A percentile compares a stretch with the other conserved stretches of the same genome.
Evolutionary conservation across 92 coral and sea anemone genomes (phyloP).

Genomic region (Metridium senile): DNA sequence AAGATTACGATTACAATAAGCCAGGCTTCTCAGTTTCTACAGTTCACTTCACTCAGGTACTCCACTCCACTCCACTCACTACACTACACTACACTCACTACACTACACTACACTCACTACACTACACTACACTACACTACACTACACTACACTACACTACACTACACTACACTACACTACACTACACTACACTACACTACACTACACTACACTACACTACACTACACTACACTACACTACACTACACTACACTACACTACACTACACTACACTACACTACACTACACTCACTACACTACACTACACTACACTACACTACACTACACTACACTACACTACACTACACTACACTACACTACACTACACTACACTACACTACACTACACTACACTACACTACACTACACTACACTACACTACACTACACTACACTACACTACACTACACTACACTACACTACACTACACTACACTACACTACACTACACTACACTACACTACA

Average conservation of each 20-base stretch:
- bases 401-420: neutral
- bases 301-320: neutral
- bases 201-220: neutral
- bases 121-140: neutral
- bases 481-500: neutral
- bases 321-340: neutral
- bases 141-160: neutral
- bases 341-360: neutral
- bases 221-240: neutral
- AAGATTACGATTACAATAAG: constrained; percentile 1
- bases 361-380: neutral
- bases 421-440: neutral
- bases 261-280: neutral
- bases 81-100: neutral
- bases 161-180: neutral
- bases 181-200: neutral
- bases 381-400: neutral
- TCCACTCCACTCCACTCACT: neutral
- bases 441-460: neutral
- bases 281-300: neutral
- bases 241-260: neutral
- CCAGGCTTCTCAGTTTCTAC: neutral
- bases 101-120: constrained; percentile 4
- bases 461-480: neutral
- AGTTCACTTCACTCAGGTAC: constrained; percentile 21